Conservation (phyloP, 2,797 vertebrate genomes). For the Leptodactylus fallax region DNA sequence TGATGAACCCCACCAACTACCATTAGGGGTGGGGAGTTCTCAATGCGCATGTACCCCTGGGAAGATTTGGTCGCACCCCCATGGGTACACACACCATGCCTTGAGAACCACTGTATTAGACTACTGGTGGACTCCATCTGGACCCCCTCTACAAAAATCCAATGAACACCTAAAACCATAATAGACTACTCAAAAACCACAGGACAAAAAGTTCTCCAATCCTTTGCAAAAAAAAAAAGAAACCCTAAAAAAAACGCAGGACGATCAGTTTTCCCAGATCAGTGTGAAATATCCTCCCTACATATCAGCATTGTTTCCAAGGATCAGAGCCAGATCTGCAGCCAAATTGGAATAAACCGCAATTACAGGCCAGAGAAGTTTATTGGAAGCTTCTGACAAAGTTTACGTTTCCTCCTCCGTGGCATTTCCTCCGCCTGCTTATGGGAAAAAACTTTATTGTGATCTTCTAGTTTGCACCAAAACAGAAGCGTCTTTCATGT, state of each 20-base stretch:
- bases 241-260: neutral
- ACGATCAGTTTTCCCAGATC: neutral
- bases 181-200: too few species aligned
- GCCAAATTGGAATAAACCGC: neutral
- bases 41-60: too few species aligned
- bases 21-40: too few species aligned
- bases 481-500: slow-evolving; percentile 27
- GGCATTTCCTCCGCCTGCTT: slow-evolving; percentile 14
- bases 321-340: neutral
- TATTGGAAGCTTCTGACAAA: neutral
- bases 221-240: too few species aligned
- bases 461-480: slow-evolving; percentile 2
- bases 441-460: neutral
- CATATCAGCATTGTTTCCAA: neutral
- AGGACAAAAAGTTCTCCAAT: too few species aligned
- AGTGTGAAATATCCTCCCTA: neutral
- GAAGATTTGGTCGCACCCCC: too few species aligned
- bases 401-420: neutral
- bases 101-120: too few species aligned
- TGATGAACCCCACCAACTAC: too few species aligned
- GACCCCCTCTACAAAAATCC: too few species aligned
- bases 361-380: slow-evolving; percentile 13
- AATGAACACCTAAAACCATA: too few species aligned
- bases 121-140: too few species aligned
- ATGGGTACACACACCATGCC: too few species aligned